A percentile compares a stretch with the other conserved stretches of the same genome.
Conservation (phyloP, 1,140 invertebrate species). For the Campoletis sonorensis region DNA sequence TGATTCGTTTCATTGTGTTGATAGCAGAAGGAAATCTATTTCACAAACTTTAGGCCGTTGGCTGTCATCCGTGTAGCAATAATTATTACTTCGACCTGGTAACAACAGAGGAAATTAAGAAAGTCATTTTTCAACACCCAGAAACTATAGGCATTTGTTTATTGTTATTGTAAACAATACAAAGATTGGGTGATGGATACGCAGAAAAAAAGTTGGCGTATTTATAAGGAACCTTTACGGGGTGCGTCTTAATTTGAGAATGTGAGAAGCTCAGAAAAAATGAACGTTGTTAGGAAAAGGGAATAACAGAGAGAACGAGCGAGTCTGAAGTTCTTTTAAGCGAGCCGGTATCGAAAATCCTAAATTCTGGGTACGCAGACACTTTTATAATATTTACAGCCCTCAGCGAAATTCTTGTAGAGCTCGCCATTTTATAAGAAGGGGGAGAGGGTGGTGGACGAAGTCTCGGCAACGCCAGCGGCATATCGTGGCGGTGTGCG, state of each 20-base stretch:
- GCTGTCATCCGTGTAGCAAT: neutral
- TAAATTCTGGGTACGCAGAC: slow-evolving; percentile 68
- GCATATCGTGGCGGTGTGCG: slow-evolving; percentile 17
- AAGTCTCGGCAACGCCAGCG: slow-evolving; percentile 25
- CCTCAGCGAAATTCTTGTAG: slow-evolving; percentile 68
- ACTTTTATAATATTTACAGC: slow-evolving; percentile 72
- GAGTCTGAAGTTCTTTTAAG: slow-evolving; percentile 28
- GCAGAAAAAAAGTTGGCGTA: too few relatives aligned
- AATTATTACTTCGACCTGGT: neutral
- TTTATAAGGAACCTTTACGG: too few relatives aligned
- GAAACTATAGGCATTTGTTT: too few relatives aligned
- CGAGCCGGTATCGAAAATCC: slow-evolving; percentile 52
- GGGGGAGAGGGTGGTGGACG: slow-evolving; percentile 31
- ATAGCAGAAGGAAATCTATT: too few relatives aligned
- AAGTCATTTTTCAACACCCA: neutral
- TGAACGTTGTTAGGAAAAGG: too few relatives aligned
- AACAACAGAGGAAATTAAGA: neutral
- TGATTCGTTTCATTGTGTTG: too few relatives aligned
- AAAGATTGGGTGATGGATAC: too few relatives aligned
- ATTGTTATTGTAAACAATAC: neutral
- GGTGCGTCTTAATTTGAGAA: too few relatives aligned
- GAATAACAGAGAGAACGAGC: too few relatives aligned
- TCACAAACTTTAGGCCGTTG: too few relatives aligned
- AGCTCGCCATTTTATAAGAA: slow-evolving; percentile 64
- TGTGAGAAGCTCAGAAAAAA: too few relatives aligned